Evolutionary conservation across 2,113 vertebrate genomes (phyloP).

Genomic region (Conger conger): DNA sequence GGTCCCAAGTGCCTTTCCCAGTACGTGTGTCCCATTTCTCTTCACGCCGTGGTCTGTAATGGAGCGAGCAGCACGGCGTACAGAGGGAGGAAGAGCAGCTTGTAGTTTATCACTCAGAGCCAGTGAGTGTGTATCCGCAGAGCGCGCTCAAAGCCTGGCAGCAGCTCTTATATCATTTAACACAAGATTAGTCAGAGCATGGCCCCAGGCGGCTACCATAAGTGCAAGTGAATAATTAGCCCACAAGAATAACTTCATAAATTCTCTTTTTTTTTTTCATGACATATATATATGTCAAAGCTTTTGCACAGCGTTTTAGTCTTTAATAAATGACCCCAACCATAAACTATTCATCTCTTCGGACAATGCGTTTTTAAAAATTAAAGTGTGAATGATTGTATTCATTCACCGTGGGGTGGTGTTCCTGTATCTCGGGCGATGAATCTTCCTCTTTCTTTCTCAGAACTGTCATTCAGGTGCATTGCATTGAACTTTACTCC

Average conservation of each 20-base stretch:
- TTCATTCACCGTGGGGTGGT: background rate
- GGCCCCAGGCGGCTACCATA: slow-evolving; percentile 15
- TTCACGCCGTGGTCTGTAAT: background rate
- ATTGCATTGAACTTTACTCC: background rate
- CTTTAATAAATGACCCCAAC: slow-evolving; percentile 22
- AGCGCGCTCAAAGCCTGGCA: slow-evolving; percentile 14
- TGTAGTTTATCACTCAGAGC: slow-evolving; percentile 18
- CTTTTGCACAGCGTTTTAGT: slow-evolving; percentile 12
- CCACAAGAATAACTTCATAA: slow-evolving; percentile 17
- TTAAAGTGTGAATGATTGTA: slow-evolving; percentile 12
- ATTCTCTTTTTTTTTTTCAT: background rate
- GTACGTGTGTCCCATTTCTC: background rate
- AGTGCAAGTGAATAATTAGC: slow-evolving; percentile 28
- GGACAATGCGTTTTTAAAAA: slow-evolving; percentile 11
- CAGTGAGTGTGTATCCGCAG: background rate
- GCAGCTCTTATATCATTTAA: slow-evolving; percentile 29
- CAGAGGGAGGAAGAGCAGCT: too few relatives aligned
- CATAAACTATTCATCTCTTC: slow-evolving; percentile 22
- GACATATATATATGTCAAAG: slow-evolving; percentile 6
- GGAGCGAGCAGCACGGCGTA: too few relatives aligned
- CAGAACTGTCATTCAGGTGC: background rate
- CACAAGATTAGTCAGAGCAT: slow-evolving; percentile 22
- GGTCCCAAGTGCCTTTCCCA: background rate
- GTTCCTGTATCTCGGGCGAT: background rate
- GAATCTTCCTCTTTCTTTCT: background rate